Conservation (phyloP, 2,113 vertebrate species). For the Polypterus bichir region DNA sequence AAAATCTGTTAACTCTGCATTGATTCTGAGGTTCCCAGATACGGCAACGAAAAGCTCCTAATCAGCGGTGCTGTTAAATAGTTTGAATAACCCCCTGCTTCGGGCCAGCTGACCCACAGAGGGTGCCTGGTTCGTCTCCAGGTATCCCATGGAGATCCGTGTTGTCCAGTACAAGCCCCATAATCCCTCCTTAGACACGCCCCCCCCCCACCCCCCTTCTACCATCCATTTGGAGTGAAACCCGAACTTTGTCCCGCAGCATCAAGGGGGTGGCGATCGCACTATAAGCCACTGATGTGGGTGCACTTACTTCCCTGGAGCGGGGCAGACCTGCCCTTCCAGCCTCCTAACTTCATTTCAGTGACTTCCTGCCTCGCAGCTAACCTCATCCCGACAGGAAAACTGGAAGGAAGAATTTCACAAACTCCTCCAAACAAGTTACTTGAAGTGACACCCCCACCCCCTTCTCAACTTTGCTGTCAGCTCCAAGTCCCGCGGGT, state of each 20-base stretch:
- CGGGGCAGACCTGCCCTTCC: constrained; percentile 34
- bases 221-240: too few relatives aligned
- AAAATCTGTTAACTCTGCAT: too few relatives aligned
- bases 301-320: constrained; percentile 22
- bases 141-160: too few relatives aligned
- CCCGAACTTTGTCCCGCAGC: constrained; percentile 38
- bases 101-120: too few relatives aligned
- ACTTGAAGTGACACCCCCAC: constrained; percentile 23
- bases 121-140: too few relatives aligned
- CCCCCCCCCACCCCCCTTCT: too few relatives aligned
- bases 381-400: constrained; percentile 34
- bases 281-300: constrained; percentile 15
- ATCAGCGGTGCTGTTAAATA: too few relatives aligned
- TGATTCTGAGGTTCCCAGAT: too few relatives aligned
- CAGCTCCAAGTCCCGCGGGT: constrained; percentile 15
- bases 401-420: constrained; percentile 27
- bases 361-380: constrained; percentile 46
- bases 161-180: too few relatives aligned
- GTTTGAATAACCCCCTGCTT: too few relatives aligned
- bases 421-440: constrained; percentile 33
- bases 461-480: constrained; percentile 16
- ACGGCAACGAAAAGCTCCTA: too few relatives aligned
- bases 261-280: constrained; percentile 25
- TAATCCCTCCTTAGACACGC: too few relatives aligned
- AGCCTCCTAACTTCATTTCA: constrained; percentile 36